Evolutionary conservation across 2,113 vertebrate genomes (phyloP), one percentile per base, ranked within the genome.

Genomic region (Vireo altiloquus): DNA sequence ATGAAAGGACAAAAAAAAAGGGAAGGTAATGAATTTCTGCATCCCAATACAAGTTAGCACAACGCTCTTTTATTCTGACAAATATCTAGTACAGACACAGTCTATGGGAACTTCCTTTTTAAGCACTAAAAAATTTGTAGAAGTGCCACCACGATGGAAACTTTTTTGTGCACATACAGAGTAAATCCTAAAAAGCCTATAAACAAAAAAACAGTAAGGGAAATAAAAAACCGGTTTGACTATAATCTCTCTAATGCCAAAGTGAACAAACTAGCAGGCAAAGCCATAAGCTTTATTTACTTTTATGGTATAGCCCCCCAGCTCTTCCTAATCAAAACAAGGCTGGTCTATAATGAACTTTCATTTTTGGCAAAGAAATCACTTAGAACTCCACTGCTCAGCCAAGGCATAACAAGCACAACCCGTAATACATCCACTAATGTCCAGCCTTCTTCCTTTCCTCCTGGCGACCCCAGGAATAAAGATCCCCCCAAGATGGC

Each of bases 261-360:
- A 82, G 13, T 11, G 53, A 93, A 89, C 68, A 90, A 76, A 59
- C 10, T 7, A 70, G 33, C 59, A 86, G 74, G 74, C 37, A 93
- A 90, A 87, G 54, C 37, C 65, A 64, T 71, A 89, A 63, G 30
- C 39, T 57, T 74, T 87, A 76, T 82, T 91, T 76, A 71, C 75
- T 81, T 46, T 53, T 76, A 59, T 1, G 14, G 60, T 49, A 52
- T 14, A 87, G 71, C 22, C 52, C n/a, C 46, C 9, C 2, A 12
- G 66, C 64, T 95, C 77, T 65, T 78, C 42, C 85, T 85, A 82
- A 93, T 75, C 70, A 60, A 97, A 96, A 97, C 91, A 91, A 95
- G 88, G 35, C 11, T 68, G 10, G 56, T 59, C 76, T 88, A 44
- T 42, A 88, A 71, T 23, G 40, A 95, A 93, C 75, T 74, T 68